A percentile compares a stretch with the other conserved stretches of the same genome.
These are phyloP conservation scores for Oopsacas minuta DNA, from an alignment of 37 sponge, comb jelly and placozoan genomes.

Conservation along the genomic window DNA sequence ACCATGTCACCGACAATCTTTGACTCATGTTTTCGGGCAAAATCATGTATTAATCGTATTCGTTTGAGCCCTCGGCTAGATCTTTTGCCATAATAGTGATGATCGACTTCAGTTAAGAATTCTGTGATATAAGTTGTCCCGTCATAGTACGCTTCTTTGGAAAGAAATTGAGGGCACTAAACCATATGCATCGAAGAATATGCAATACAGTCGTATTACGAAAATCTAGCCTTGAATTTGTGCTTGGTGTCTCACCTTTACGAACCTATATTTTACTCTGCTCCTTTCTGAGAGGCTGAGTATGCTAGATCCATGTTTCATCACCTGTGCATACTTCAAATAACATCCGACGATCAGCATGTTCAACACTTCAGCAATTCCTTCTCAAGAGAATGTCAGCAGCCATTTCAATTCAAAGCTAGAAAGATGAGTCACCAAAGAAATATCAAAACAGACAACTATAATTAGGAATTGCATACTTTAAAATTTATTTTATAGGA, in stretches of 20 bases:
- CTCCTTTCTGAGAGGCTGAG: background rate
- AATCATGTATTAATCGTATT: background rate
- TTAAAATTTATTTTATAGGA: background rate
- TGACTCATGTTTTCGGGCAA: background rate
- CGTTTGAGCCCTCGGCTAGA: background rate
- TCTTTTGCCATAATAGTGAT: background rate
- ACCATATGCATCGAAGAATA: background rate
- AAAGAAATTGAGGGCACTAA: background rate
- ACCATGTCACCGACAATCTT: background rate
- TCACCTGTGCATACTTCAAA: background rate
- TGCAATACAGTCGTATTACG: background rate
- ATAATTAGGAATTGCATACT: background rate
- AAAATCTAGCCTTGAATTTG: background rate
- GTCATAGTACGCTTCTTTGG: background rate
- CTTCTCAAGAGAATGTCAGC: background rate
- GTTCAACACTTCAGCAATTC: background rate
- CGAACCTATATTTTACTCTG: background rate
- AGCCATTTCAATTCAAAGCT: background rate
- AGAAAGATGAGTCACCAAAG: background rate
- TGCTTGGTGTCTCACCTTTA: background rate
- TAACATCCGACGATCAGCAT: background rate
- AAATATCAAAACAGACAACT: background rate
- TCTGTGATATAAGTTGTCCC: background rate
- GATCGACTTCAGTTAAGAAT: background rate
- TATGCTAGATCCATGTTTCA: background rate